Conservation (phyloP, 2,888 invertebrate species). For the Sthenelais limicola region DNA sequence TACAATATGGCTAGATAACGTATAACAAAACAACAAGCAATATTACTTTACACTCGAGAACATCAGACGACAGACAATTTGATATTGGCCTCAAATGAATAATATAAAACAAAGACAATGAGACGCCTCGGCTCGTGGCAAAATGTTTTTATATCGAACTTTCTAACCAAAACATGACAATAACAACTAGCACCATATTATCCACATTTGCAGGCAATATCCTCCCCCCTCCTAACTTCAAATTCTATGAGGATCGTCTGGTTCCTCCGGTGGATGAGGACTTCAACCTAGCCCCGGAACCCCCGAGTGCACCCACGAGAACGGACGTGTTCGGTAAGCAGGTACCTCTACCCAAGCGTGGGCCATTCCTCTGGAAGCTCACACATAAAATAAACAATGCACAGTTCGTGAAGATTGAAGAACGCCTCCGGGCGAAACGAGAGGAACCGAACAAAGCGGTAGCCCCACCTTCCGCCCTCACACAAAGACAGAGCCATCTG, state of each 20-base stretch:
- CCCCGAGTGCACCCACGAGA: slow-evolving; percentile 55
- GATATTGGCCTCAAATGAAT: too few relatives aligned
- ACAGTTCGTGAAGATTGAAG: slow-evolving; percentile 60
- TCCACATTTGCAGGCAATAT: slow-evolving; percentile 63
- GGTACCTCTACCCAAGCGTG: slow-evolving; percentile 55
- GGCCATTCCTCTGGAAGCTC: slow-evolving; percentile 64
- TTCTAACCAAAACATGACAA: background rate
- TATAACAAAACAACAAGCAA: too few relatives aligned
- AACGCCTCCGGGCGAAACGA: slow-evolving; percentile 55
- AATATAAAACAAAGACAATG: too few relatives aligned
- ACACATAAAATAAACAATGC: slow-evolving; percentile 67
- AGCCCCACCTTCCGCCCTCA: background rate
- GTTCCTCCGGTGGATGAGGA: slow-evolving; percentile 54
- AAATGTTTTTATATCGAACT: too few relatives aligned
- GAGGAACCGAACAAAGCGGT: background rate
- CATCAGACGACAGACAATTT: too few relatives aligned
- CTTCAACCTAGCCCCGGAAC: slow-evolving; percentile 53
- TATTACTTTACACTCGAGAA: too few relatives aligned
- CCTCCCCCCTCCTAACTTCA: slow-evolving; percentile 68
- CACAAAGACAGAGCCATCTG: slow-evolving; percentile 18
- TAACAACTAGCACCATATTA: too few relatives aligned
- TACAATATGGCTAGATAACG: too few relatives aligned
- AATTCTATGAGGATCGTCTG: slow-evolving; percentile 64
- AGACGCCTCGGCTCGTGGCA: background rate
- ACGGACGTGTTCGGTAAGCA: slow-evolving; percentile 62